These are phyloP conservation scores for Oreotragus oreotragus DNA, from an alignment of 2,113 vertebrate species.

Conservation along the genomic window DNA sequence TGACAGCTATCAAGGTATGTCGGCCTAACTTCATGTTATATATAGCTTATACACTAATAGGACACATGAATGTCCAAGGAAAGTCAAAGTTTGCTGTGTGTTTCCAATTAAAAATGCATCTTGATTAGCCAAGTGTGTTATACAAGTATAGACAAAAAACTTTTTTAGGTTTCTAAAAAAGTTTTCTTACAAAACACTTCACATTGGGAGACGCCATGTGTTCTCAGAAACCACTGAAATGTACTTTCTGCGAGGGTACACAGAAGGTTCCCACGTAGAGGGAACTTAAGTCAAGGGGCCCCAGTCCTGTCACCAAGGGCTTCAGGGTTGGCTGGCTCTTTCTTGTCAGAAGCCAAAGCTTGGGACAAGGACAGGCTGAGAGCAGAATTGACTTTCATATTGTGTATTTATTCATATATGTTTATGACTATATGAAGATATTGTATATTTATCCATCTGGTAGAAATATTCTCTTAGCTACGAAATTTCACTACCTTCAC, in stretches of 20 bases:
- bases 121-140: neutral
- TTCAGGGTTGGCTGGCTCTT: neutral
- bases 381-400: neutral
- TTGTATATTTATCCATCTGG: neutral
- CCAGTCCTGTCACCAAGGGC: neutral
- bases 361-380: neutral
- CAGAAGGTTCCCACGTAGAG: neutral
- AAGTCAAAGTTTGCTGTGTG: neutral
- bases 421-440: neutral
- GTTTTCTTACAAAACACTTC: neutral
- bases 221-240: neutral
- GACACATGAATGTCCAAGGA: neutral
- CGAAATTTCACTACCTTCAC: neutral
- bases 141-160: neutral
- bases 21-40: neutral
- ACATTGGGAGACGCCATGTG: neutral
- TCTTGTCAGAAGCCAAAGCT: neutral
- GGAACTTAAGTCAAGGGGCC: neutral
- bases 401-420: neutral
- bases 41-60: neutral
- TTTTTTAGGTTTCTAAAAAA: neutral
- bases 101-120: neutral
- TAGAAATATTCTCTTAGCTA: neutral
- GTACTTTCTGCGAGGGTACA: neutral
- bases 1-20: slow-evolving; percentile 26